Evolutionary conservation across 2,113 vertebrate genomes (phyloP).

Genomic region (Macquaria ambigua): DNA sequence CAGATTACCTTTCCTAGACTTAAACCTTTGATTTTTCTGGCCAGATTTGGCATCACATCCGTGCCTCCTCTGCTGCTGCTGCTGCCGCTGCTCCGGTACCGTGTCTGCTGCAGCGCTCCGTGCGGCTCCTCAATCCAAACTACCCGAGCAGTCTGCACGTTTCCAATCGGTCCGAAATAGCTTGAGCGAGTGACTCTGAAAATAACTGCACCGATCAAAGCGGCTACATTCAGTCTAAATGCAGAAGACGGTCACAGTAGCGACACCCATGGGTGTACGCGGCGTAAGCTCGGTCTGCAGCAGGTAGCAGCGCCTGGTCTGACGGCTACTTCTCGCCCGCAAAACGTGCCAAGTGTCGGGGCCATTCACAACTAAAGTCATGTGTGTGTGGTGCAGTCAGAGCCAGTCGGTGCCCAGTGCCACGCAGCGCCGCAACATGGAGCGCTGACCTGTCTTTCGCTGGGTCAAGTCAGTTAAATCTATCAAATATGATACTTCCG

Average conservation of each 20-base stretch:
- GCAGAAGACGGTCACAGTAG: constrained; percentile 50
- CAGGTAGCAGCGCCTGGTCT: constrained; percentile 44
- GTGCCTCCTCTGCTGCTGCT: constrained; percentile 26
- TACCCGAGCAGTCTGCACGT: constrained; percentile 19
- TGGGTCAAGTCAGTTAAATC: constrained; percentile 24
- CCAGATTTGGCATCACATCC: constrained; percentile 67
- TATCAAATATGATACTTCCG: not conserved
- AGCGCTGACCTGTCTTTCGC: constrained; percentile 60
- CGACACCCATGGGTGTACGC: constrained; percentile 61
- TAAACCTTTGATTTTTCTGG: constrained; percentile 63
- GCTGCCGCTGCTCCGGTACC: not conserved
- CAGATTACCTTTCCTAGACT: constrained; percentile 67
- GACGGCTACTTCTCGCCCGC: constrained; percentile 35
- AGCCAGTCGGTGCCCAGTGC: constrained; percentile 68
- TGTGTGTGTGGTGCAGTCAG: constrained; percentile 23
- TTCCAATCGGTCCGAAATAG: constrained; percentile 36
- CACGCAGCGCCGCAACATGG: constrained; percentile 79
- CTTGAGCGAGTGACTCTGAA: constrained; percentile 41
- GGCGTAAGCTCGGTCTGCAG: constrained; percentile 42
- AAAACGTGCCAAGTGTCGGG: constrained; percentile 7
- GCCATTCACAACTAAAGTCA: constrained; percentile 54
- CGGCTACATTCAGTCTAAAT: constrained; percentile 24
- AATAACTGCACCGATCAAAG: constrained; percentile 62
- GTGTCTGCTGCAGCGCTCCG: constrained; percentile 64
- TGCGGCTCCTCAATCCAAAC: constrained; percentile 50